Conservation (phyloP, 2,113 vertebrate species). For the Brachyistius frenatus region DNA sequence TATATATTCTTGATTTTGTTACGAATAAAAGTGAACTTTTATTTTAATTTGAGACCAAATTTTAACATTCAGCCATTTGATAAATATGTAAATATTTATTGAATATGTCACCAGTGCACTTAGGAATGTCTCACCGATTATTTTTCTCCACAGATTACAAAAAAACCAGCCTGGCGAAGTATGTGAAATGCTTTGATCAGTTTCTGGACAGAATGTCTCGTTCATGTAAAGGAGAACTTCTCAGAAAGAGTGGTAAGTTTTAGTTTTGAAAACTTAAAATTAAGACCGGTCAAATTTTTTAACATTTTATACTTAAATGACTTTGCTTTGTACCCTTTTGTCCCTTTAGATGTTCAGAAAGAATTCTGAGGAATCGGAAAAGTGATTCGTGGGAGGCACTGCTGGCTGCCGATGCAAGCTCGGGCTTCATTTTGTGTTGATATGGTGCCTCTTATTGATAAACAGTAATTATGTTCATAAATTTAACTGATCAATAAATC, state of each 20-base stretch:
- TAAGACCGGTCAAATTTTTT: background rate
- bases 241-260: conserved; percentile 89
- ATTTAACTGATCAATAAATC: background rate
- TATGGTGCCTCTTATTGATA: background rate
- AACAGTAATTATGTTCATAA: conserved; percentile 1
- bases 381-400: background rate
- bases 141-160: conserved; percentile 88
- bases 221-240: conserved; percentile 87
- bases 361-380: conserved; percentile 85
- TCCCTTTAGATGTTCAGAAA: conserved; percentile 87
- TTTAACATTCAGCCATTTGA: background rate
- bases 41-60: too few relatives aligned
- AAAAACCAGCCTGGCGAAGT: conserved; percentile 91
- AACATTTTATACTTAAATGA: background rate
- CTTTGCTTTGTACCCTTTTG: background rate
- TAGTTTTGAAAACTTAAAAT: background rate
- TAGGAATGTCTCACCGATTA: background rate
- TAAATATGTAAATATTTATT: background rate
- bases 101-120: background rate
- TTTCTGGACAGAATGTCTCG: conserved; percentile 91
- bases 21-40: too few relatives aligned
- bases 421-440: conserved; percentile 9
- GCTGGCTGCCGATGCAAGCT: background rate
- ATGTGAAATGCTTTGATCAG: conserved; percentile 89
- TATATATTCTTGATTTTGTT: too few relatives aligned